Percentiles rank a stretch among this genome's conserved stretches.
Evolutionary conservation across 2,113 vertebrate genomes (phyloP).

Genomic region (Onychostruthus taczanowskii): DNA sequence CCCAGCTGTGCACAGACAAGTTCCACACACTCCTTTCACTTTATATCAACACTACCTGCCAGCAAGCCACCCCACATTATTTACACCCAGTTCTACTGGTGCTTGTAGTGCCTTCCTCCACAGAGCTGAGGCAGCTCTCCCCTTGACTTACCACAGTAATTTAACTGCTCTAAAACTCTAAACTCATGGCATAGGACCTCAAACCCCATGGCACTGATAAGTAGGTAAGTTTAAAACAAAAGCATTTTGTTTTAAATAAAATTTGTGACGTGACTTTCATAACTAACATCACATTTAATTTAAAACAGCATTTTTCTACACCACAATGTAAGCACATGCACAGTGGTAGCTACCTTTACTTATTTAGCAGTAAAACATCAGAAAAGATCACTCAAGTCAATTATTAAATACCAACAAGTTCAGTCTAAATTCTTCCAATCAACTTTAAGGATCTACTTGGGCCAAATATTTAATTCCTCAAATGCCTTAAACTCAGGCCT

Average conservation of each 20-base stretch:
- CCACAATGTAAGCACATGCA: background rate
- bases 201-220: background rate
- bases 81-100: background rate
- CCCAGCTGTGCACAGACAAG: background rate
- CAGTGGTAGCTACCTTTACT: background rate
- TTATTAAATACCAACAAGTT: background rate
- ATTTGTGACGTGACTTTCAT: background rate
- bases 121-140: background rate
- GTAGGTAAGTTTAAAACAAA: background rate
- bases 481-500: background rate
- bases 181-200: background rate
- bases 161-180: background rate
- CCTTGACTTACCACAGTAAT: background rate
- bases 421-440: background rate
- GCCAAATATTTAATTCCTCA: background rate
- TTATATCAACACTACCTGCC: background rate
- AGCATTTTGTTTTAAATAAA: background rate
- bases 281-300: background rate
- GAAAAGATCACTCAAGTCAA: background rate
- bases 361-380: background rate
- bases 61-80: background rate
- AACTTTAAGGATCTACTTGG: background rate
- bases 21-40: background rate
- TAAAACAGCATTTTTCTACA: background rate
- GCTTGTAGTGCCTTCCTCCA: background rate